Evolutionary conservation across 2,797 vertebrate species (phyloP), one percentile per base, ranked within the genome.

Genomic region (Euthynnus affinis): DNA sequence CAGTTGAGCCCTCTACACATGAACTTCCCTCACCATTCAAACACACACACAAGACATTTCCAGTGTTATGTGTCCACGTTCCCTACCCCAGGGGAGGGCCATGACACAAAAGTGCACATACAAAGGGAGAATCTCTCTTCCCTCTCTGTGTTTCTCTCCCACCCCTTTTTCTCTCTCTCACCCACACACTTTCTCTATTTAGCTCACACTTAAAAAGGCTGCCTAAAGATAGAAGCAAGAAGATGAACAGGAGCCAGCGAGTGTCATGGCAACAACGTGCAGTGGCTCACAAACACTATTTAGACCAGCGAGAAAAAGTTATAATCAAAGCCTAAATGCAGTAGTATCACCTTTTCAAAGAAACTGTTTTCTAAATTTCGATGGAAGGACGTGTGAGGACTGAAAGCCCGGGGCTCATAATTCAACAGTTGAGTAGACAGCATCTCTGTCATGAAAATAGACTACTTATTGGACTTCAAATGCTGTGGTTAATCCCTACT

Each of bases 141-240:
- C 75, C 64, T 76, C 81, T 82, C 74, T 60, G 18, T 64, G 27
- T 85, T 84, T 89, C 84, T 89, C 90, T 82, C 85, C 75, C 78
- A 71, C 88, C 84, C 87, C 89, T 80, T 80, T 80, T 88, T 87
- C 82, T 91, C 89, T 89, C 90, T 87, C 89, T 88, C 91, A 89
- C 92, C 92, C 92, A 93, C 93, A 92, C 92, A 81, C 82, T 68
- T 79, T 92, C 93, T 91, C 90, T 66, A 91, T 94, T 94, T 94
- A 95, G 93, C 91, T 90, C 90, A 91, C 88, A 89, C 91, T 93
- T 91, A 93, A 94, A 93, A 92, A 92, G 89, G 89, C 87, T 74
- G 88, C 92, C 94, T 94, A 95, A 95, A 95, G 93, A 94, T 95
- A 95, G 94, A 89, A 90, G 80, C 89, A 90, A 88, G 90, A 80